Conservation (phyloP, 2,113 vertebrate genomes). For the Myrmecobius fasciatus region DNA sequence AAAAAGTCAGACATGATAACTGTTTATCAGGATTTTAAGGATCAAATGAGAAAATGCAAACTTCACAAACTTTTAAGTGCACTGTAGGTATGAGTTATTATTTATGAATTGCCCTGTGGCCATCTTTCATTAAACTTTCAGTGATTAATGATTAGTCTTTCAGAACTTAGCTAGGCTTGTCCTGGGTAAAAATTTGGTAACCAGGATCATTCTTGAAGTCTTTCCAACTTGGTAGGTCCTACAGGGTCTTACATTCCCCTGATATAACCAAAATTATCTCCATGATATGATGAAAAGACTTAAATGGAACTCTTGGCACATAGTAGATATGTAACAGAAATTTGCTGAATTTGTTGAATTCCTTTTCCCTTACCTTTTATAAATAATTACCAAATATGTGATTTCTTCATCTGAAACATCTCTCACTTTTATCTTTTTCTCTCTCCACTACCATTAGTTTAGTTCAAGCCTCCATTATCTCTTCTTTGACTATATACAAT, state of each 20-base stretch:
- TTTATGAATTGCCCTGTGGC: neutral
- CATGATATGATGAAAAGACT: neutral
- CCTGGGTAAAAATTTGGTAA: neutral
- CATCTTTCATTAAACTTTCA: neutral
- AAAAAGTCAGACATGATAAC: neutral
- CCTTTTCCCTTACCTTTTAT: neutral
- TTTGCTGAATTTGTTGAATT: neutral
- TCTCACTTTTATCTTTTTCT: neutral
- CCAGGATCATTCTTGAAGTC: neutral
- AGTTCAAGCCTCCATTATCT: neutral
- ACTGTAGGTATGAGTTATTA: neutral
- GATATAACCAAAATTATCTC: neutral
- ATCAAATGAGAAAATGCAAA: neutral
- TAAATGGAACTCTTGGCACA: neutral
- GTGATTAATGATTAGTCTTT: neutral
- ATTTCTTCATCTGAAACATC: no score
- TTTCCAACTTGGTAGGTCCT: neutral
- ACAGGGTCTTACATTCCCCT: neutral
- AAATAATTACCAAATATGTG: neutral
- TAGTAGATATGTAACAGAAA: neutral
- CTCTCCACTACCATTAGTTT: neutral
- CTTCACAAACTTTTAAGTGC: neutral
- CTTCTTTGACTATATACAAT: neutral
- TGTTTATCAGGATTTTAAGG: neutral
- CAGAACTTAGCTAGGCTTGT: neutral